Conservation (phyloP, 2,888 invertebrate genomes). For the Chloroclysta siterata region DNA sequence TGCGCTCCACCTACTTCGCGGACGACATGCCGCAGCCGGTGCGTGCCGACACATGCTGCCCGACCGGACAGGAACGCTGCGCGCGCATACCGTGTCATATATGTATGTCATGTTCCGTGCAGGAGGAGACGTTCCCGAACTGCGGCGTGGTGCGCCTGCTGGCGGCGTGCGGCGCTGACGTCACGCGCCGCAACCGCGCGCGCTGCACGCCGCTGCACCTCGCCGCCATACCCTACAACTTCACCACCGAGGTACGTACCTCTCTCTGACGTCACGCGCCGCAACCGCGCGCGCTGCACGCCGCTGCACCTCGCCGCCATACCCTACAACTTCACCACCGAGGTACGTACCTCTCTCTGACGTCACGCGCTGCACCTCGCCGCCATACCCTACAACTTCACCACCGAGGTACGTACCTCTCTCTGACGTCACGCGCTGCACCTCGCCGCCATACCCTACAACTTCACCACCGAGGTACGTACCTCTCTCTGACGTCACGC, state of each 20-base stretch:
- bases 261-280: not conserved
- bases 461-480: no score
- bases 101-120: no score
- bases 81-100: no score
- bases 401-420: no score
- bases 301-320: constrained; percentile 89
- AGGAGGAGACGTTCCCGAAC: constrained; percentile 87
- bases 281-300: constrained; percentile 76
- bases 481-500: no score
- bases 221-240: constrained; percentile 91
- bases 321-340: constrained; percentile 88
- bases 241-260: constrained; percentile 65
- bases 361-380: constrained; percentile 89
- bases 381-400: constrained; percentile 90
- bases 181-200: constrained; percentile 87
- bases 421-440: no score
- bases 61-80: no score
- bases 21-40: constrained; percentile 9
- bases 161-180: constrained; percentile 90
- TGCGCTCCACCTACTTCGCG: constrained; percentile 90
- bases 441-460: no score
- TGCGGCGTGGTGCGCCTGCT: constrained; percentile 88
- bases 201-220: constrained; percentile 93
- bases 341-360: constrained; percentile 37
- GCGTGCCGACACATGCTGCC: not conserved